Base-by-base conservation (phyloP, 2,113 vertebrate species). In the Hippoglossus stenolepis region DNA sequence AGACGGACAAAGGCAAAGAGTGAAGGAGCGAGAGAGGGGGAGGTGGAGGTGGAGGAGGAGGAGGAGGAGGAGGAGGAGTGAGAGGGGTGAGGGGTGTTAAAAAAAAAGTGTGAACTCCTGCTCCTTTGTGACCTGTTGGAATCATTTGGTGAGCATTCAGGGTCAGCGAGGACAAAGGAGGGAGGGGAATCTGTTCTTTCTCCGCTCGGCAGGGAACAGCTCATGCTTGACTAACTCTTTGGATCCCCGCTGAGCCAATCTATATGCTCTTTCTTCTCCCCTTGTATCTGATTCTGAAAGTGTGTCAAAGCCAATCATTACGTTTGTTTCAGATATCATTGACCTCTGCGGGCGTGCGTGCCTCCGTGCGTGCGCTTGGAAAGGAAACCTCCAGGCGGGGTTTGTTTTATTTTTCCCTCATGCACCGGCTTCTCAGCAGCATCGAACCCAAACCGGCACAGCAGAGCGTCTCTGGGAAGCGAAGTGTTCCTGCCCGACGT, bases 111-210 rank as follows among this genome's bases (percentile, higher is more conserved):
- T 88, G 77, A 92, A 82, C 84, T 90, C 76, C 74, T 82, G 86
- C 85, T 93, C 70, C 70, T 87, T 89, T 76, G 88, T 90, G 92
- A 87, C 86, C 81, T 84, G 90, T 83, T 85, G 81, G 83, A 87
- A 87, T 89, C 86, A 78, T 81, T 88, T 20, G 2, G 64, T 70
- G 82, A 88, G 85, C 83, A 86, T 85, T 90, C 82, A 64, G 87
- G 85, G 91, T 90, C 89, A 91, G 68, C 1, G 76, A 70, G 89
- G 80, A 82, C 79, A 62, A 76, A 79, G 85, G 71, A 86, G 79
- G 85, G 90, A 75, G 85, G 79, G 79, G 70, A 80, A 65, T 58
- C 77, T 3, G 61, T 13, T 82, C 68, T 90, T 87, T 80, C 68
- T 73, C 18, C 23, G 64, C 75, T 83, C 82, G 18, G 86, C 59